A percentile compares a stretch with the other conserved stretches of the same genome.
phyloP scores from a whole-genome alignment of 2,797 vertebrate genomes.

The Sebastiscus tertius region DNA sequence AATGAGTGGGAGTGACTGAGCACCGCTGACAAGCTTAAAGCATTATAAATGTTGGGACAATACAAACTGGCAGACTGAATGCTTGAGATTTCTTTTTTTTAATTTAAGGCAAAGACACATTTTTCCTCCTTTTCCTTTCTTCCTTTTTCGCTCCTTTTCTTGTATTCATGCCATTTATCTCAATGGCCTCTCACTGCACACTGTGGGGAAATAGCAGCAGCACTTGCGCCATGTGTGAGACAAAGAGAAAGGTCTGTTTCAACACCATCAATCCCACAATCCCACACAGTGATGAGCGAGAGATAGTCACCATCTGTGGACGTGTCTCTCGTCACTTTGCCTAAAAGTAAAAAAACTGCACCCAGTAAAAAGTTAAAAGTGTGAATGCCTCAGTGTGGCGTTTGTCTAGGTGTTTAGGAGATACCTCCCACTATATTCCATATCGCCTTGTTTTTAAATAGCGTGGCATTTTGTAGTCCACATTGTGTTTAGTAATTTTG shows the following conservation, averaged over 20 bases:
- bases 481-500: slow-evolving; percentile 55
- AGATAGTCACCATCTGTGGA: slow-evolving; percentile 83
- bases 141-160: slow-evolving; percentile 63
- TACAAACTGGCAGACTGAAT: slow-evolving; percentile 69
- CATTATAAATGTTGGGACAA: slow-evolving; percentile 74
- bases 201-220: slow-evolving; percentile 76
- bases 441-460: slow-evolving; percentile 58
- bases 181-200: slow-evolving; percentile 74
- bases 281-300: slow-evolving; percentile 78
- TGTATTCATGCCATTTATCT: slow-evolving; percentile 77
- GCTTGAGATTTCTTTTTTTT: slow-evolving; percentile 53
- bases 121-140: slow-evolving; percentile 50
- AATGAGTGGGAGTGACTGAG: slow-evolving; percentile 77
- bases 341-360: slow-evolving; percentile 75
- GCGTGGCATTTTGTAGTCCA: slow-evolving; percentile 56
- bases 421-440: slow-evolving; percentile 66
- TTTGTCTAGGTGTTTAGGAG: slow-evolving; percentile 72
- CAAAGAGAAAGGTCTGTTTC: slow-evolving; percentile 83
- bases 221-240: slow-evolving; percentile 80
- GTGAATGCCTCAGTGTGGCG: slow-evolving; percentile 73
- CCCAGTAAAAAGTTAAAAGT: slow-evolving; percentile 74
- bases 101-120: slow-evolving; percentile 58
- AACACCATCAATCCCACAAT: slow-evolving; percentile 82
- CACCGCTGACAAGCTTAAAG: slow-evolving; percentile 73
- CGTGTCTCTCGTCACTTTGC: slow-evolving; percentile 77